Base-by-base conservation (phyloP, 2,113 vertebrate species). In the Neopipo cinnamomea region DNA sequence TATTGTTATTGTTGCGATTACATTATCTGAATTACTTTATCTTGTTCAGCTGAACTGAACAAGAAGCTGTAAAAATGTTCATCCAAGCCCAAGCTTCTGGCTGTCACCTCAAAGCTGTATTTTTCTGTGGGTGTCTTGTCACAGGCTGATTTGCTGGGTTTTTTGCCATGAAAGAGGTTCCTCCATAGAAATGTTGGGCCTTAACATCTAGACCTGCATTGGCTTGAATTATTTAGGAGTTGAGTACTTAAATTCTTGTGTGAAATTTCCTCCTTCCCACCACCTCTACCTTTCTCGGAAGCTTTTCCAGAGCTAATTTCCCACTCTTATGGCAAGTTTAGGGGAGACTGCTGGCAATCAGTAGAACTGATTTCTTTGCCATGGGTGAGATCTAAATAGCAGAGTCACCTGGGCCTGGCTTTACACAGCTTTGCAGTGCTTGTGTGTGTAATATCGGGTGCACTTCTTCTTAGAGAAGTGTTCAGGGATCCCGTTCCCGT, bases 71-170 rank as follows among this genome's bases (percentile, higher is more conserved):
- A 89, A 92, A 75, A 91, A 25, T 30, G 22, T 68, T 89, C 58
- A 24, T 68, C 47, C 62, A 75, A 30, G 31, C 12, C 37, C 1
- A 8, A 44, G 62, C 31, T 92, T 68, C 80, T 92, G 86, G 86
- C 66, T 87, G 25, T 63, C 68, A 44, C 65, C 87, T 95, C 70
- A 88, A 85, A 94, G 94, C 41, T 81, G 28, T 75, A 2, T 85
- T 95, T 92, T 89, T 27, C 42, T 58, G 19, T 37, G 30, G 16
- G 10, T 86, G 15, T 66, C 59, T 80, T 80, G 47, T 35, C 72
- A 55, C 0, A 0, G 42, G 55, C 50, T 90, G 75, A 27, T 85
- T 61, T 86, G 14, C 33, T 81, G 56, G 6, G 33, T 53, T 73
- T 44, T 73, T 42, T 67, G 66, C 47, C 6, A 2, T 39, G 22